Percentiles rank a stretch among this genome's conserved stretches.
These are phyloP conservation scores for Manduca sexta DNA, from an alignment of 1,140 invertebrate species.

Conservation along the genomic window DNA sequence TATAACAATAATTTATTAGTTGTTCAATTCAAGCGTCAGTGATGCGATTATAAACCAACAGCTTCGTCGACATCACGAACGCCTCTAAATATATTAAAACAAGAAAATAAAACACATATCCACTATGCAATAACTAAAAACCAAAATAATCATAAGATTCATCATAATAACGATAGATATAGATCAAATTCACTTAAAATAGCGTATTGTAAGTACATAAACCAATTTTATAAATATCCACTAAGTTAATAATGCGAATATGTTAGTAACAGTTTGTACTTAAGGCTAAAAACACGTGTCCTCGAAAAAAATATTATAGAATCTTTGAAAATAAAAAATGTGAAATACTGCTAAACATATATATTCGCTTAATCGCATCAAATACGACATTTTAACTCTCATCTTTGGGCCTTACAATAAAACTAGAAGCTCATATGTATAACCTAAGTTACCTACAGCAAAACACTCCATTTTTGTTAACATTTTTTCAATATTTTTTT, in stretches of 20 bases:
- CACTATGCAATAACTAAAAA: conserved; percentile 2
- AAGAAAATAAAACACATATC: not conserved
- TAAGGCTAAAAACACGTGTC: conserved; percentile 40
- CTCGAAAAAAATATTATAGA: conserved; percentile 25
- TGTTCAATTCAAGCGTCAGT: not conserved
- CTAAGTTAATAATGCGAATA: conserved; percentile 13
- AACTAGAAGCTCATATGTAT: conserved; percentile 46
- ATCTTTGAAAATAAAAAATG: conserved; percentile 28
- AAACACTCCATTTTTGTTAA: conserved; percentile 36
- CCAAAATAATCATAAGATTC: conserved; percentile 26
- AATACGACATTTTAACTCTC: conserved; percentile 30
- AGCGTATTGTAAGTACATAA: conserved; percentile 59
- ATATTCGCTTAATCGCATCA: conserved; percentile 35
- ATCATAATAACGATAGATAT: conserved; percentile 31
- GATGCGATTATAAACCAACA: conserved; percentile 4
- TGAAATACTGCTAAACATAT: conserved; percentile 57
- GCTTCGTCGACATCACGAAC: too few species aligned
- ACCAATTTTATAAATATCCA: conserved; percentile 39
- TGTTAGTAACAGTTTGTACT: conserved; percentile 63
- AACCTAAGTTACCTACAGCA: conserved; percentile 34
- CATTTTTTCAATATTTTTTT: conserved; percentile 13
- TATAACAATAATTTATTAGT: conserved; percentile 3
- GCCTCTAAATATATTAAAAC: too few species aligned
- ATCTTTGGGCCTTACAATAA: conserved; percentile 64
- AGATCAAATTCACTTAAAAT: conserved; percentile 34